Evolutionary conservation across 2,113 vertebrate species (phyloP), one percentile per base, ranked within the genome.

Genomic region (Hippocampus barbouri): DNA sequence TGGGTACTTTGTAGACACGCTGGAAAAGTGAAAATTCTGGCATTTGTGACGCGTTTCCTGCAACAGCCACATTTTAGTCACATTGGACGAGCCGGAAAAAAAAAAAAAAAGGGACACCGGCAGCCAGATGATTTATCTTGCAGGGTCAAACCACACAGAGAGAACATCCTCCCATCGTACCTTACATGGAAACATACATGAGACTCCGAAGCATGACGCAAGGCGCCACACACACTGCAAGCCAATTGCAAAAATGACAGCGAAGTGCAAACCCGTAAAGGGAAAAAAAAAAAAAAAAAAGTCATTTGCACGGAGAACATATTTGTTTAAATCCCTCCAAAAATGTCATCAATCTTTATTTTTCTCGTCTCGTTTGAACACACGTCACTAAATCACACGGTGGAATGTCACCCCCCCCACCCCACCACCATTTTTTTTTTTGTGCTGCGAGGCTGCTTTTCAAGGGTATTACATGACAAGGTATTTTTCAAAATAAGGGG

Each of bases 391-490:
- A 87, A 87, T 89, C 87, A 84, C 27, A 43, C 1, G 38, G 74
- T 49, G 70, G 79, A 85, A 85, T 87, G 87, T 77, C 78, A 73
- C 57, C 83, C 83, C 77, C 34, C 34, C 34, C 30, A 34, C 30
- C 30, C 5, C 30, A 34, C 30, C 34, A 38, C 5, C 34, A 38
- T 54, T 82, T 78, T 57, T 21, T 21, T 40, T 83, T 68, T 77
- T 74, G 81, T 67, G 77, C 85, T 77, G 77, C 57, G 27, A 85
- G 67, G 78, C 79, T 61, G 25, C 51, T 89, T 86, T 91, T 90
- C 89, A 90, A 89, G 87, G 86, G 87, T 89, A 90, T 91, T 89
- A 87, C 84, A 86, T 89, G 89, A 91, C 87, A 88, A 88, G 83
- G 77, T 88, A 89, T 88, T 88, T 89, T 85, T 90, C 87, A 90